phyloP scores from a whole-genome alignment of 2,888 invertebrate species.

The Agelastica alni region DNA sequence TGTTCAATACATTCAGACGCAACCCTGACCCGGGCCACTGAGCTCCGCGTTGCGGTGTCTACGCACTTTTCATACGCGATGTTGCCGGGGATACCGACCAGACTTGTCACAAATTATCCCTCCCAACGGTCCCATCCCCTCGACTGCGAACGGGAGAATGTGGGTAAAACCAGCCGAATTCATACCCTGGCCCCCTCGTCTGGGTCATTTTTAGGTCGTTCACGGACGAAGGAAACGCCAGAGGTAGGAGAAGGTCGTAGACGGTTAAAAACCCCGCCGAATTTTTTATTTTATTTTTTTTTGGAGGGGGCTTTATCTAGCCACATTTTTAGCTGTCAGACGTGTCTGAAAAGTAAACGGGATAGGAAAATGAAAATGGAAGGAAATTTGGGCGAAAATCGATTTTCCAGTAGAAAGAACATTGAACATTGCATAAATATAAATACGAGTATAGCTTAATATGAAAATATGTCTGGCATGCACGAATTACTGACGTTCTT shows the following conservation, averaged over 20 bases:
- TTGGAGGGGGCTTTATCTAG: not conserved
- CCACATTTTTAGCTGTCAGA: constrained; percentile 14
- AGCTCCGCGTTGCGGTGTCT: constrained; percentile 37
- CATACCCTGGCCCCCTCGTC: constrained; percentile 13
- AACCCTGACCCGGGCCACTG: constrained; percentile 44
- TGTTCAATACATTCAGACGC: constrained; percentile 37
- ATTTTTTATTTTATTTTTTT: no score
- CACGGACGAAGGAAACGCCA: constrained; percentile 13
- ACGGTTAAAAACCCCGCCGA: constrained; percentile 19
- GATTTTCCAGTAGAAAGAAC: no score
- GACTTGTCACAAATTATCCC: constrained; percentile 15
- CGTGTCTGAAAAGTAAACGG: no score
- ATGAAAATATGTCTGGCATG: no score
- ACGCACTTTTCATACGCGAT: constrained; percentile 15
- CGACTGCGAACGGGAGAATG: constrained; percentile 10
- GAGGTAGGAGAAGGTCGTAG: constrained; percentile 18
- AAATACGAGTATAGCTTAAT: no score
- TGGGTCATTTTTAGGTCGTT: constrained; percentile 27
- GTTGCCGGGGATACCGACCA: constrained; percentile 23
- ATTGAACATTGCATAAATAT: no score
- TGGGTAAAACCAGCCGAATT: constrained; percentile 11
- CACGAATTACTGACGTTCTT: no score
- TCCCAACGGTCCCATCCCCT: no score
- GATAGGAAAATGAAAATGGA: no score
- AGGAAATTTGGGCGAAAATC: no score